Percentiles rank a stretch among this genome's conserved stretches.
These are phyloP conservation scores for Engraulis encrasicolus DNA, from an alignment of 2,113 vertebrate genomes.

Conservation along the genomic window DNA sequence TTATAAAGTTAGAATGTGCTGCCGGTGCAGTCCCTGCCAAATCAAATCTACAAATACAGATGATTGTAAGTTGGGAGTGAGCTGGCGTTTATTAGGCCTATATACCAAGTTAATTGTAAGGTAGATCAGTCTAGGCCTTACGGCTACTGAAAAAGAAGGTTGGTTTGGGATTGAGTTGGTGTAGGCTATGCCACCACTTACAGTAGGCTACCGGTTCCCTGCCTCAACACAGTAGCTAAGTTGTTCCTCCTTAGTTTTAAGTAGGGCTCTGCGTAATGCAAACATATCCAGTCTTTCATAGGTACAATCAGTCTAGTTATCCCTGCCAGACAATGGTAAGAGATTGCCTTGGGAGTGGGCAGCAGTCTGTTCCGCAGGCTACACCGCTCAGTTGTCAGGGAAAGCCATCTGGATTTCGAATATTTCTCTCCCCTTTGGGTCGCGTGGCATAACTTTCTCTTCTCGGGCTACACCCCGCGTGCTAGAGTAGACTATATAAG, in stretches of 20 bases:
- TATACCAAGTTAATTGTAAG: no score
- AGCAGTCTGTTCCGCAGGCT: not conserved
- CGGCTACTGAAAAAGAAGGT: no score
- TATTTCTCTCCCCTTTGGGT: conserved; percentile 58
- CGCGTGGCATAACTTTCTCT: conserved; percentile 56
- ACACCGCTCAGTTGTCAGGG: not conserved
- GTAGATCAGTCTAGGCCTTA: no score
- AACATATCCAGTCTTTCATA: not conserved
- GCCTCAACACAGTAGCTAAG: not conserved
- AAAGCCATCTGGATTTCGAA: conserved; percentile 62
- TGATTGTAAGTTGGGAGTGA: no score
- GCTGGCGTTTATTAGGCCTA: no score
- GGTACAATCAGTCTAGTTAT: not conserved
- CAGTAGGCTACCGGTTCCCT: no score
- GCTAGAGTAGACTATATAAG: conserved; percentile 63
- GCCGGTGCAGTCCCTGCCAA: no score
- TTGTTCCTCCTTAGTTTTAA: not conserved
- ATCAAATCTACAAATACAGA: no score
- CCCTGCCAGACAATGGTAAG: conserved; percentile 35
- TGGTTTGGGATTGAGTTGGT: no score
- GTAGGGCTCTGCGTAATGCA: not conserved
- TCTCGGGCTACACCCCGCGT: conserved; percentile 62
- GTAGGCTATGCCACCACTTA: no score
- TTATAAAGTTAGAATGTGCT: no score
- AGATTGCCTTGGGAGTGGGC: conserved; percentile 37